Evolutionary conservation across 2,797 vertebrate genomes (phyloP).

Genomic region (Eptatretus atami): DNA sequence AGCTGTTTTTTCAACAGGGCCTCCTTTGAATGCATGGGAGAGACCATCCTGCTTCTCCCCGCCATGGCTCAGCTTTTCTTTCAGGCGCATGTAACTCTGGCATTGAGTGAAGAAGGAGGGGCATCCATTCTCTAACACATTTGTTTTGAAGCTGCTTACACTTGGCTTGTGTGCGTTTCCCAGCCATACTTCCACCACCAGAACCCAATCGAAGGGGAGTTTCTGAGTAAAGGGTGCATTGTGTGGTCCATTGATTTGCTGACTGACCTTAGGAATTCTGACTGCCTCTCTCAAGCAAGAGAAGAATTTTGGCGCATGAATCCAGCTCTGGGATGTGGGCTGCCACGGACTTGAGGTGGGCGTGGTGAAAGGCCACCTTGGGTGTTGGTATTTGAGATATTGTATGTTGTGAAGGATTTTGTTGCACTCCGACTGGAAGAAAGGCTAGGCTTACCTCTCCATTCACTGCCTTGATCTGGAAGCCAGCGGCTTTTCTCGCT

Average conservation of each 20-base stretch:
- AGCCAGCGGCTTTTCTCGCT: constrained; percentile 8
- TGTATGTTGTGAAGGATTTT: no score
- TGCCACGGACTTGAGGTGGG: no score
- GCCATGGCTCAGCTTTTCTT: neutral
- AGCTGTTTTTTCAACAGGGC: no score
- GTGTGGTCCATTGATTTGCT: constrained; percentile 7
- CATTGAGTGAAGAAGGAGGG: neutral
- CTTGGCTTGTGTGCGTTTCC: neutral
- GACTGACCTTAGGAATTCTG: neutral
- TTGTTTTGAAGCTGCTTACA: neutral
- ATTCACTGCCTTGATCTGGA: neutral
- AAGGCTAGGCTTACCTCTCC: neutral
- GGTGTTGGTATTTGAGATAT: no score
- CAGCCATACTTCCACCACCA: constrained; percentile 9
- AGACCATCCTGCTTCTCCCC: neutral
- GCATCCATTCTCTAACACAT: neutral
- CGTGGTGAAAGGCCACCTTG: no score
- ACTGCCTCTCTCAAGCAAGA: no score
- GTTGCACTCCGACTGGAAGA: no score
- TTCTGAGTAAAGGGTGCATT: constrained; percentile 6
- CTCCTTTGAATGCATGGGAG: no score
- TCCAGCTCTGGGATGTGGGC: no score
- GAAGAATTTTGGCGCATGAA: no score
- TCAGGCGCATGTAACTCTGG: neutral
- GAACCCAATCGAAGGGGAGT: constrained; percentile 6